phyloP scores from a whole-genome alignment of 2,888 invertebrate species.

The Morpho helenor region DNA sequence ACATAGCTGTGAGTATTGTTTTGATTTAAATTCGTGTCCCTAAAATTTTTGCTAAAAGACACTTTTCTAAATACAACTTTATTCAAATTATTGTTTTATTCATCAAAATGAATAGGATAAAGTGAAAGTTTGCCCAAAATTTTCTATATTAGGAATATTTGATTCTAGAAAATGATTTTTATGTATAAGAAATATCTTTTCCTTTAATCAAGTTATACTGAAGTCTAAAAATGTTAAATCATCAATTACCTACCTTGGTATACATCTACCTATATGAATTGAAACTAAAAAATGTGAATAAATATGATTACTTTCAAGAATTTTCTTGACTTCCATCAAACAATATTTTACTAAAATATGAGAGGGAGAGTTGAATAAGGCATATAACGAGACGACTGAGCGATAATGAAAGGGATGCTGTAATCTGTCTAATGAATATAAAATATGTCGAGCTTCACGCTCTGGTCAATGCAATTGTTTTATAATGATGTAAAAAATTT shows the following conservation, averaged over 20 bases:
- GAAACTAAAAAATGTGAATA: conserved; percentile 6
- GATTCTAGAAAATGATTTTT: too few relatives aligned
- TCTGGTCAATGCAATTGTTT: conserved; percentile 40
- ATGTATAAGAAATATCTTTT: too few relatives aligned
- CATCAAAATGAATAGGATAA: too few relatives aligned
- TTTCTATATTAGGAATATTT: too few relatives aligned
- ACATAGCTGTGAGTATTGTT: conserved; percentile 1
- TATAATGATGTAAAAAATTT: conserved; percentile 14
- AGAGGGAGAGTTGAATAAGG: conserved; percentile 55
- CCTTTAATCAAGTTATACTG: too few relatives aligned
- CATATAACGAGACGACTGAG: conserved; percentile 41
- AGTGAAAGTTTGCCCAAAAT: too few relatives aligned
- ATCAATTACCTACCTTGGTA: too few relatives aligned
- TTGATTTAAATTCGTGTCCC: conserved; percentile 4
- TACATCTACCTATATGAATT: too few relatives aligned
- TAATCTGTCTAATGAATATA: conserved; percentile 62
- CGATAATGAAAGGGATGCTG: conserved; percentile 58
- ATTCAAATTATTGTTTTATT: not conserved
- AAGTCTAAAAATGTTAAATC: too few relatives aligned
- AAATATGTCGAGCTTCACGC: conserved; percentile 47
- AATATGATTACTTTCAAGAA: conserved; percentile 10
- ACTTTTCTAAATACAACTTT: not conserved
- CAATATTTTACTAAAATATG: conserved; percentile 59
- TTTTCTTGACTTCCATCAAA: conserved; percentile 21
- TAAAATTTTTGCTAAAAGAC: not conserved